Evolutionary conservation across 2,888 invertebrate genomes (phyloP), one percentile per base, ranked within the genome.

Genomic region (Aquatica leii): DNA sequence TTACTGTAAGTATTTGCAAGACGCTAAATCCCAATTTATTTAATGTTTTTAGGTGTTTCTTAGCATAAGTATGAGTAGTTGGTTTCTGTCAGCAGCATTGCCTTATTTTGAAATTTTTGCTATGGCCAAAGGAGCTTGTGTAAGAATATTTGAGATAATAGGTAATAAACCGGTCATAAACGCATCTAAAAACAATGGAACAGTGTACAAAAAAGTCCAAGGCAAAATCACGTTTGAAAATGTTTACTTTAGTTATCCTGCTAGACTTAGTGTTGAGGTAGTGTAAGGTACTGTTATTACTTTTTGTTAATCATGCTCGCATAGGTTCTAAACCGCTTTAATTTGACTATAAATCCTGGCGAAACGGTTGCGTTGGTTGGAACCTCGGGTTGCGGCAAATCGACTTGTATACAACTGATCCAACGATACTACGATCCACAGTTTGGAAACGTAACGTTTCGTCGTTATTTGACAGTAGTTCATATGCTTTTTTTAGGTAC

Each of bases 241-340:
- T 73, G 89, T 95, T 0, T 82, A 86, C 31, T 95, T 95, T 79
- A 84, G 87, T 55, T 95, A 95, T 81, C 95, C 95, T 0, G 89
- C 93, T 0, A 85, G 95, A 68, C 84, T 87, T 8, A 89, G 91
- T 72, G 89, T 91, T 17, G 85, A 88, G 74, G 90, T 93, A 78
- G 5, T n/a, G 83, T 84, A 31, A 31, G 79, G 5, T 31, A 31
- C 34, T 31, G 5, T 31, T 6, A 31, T 31, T 31, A n/a, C n/a
- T 31, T 9, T 31, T 5, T 31, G 6, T 6, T 31, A 31, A 31
- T 9, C n/a, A n/a, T n/a, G n/a, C n/a, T n/a, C n/a, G n/a, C n/a
- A n/a, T n/a, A n/a, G n/a, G n/a, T n/a, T n/a, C n/a, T n/a, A n/a
- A n/a, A n/a, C n/a, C n/a, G n/a, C n/a, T n/a, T n/a, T n/a, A 48